Evolutionary conservation across 1,140 invertebrate species (phyloP).

Genomic region (Drosophila athabasca): DNA sequence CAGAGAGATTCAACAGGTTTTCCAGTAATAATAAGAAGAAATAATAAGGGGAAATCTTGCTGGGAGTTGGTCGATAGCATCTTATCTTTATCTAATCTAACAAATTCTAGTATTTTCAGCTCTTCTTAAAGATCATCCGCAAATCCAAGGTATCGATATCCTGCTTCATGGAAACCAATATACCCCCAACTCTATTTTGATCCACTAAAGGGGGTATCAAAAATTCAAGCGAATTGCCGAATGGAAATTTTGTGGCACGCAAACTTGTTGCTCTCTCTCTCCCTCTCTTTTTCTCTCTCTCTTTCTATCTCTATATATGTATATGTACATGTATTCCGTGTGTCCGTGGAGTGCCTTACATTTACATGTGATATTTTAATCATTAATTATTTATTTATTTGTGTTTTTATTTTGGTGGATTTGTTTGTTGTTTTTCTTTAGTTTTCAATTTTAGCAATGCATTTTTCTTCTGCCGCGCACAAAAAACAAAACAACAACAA

Average conservation of each 20-base stretch:
- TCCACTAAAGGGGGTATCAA: constrained; percentile 20
- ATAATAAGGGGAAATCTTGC: no score
- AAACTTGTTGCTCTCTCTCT: constrained; percentile 68
- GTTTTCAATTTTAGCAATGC: constrained; percentile 15
- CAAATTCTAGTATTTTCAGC: no score
- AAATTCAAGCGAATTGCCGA: constrained; percentile 59
- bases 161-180: neutral
- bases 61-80: no score
- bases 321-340: constrained; percentile 18
- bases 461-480: constrained; percentile 42
- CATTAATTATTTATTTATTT: constrained; percentile 58
- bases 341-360: constrained; percentile 53
- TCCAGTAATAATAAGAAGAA: no score
- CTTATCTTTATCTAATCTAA: no score
- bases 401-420: constrained; percentile 17
- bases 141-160: no score
- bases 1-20: no score
- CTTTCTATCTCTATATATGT: constrained; percentile 9
- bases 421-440: constrained; percentile 19
- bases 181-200: neutral
- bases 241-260: constrained; percentile 77
- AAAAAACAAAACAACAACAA: constrained; percentile 18
- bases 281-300: constrained; percentile 12
- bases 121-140: no score
- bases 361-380: constrained; percentile 50